Evolutionary conservation across 2,113 vertebrate genomes (phyloP).

Genomic region (Callionymus lyra): DNA sequence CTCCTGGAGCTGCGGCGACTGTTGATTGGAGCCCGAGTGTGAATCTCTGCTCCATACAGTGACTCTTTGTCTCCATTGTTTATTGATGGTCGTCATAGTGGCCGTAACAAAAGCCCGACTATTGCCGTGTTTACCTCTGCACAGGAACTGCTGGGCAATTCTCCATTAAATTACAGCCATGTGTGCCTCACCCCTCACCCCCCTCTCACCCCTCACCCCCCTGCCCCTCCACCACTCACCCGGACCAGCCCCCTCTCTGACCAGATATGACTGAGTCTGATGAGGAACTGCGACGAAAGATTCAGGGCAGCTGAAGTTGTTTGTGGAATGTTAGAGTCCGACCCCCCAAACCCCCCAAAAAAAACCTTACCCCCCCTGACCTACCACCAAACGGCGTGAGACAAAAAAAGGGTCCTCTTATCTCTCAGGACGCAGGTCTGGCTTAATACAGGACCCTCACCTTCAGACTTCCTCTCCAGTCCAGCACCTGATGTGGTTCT

Average conservation of each 20-base stretch:
- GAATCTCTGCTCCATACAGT: slow-evolving; percentile 39
- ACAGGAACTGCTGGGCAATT: slow-evolving; percentile 70
- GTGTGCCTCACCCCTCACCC: slow-evolving; percentile 64
- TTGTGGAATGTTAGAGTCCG: slow-evolving; percentile 41
- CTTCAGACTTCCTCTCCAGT: slow-evolving; percentile 46
- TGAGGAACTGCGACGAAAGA: neutral
- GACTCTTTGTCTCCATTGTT: slow-evolving; percentile 55
- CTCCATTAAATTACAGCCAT: slow-evolving; percentile 73
- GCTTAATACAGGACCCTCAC: slow-evolving; percentile 18
- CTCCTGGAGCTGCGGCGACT: too few species aligned
- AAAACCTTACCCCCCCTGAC: slow-evolving; percentile 14
- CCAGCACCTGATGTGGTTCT: too few species aligned
- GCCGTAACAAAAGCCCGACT: slow-evolving; percentile 63
- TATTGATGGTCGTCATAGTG: slow-evolving; percentile 73
- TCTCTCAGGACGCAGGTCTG: slow-evolving; percentile 32
- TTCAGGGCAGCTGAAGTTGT: slow-evolving; percentile 15
- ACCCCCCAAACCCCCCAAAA: slow-evolving; percentile 9
- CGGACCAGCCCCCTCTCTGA: neutral
- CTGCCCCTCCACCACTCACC: neutral
- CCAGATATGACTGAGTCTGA: slow-evolving; percentile 23
- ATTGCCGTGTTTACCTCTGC: slow-evolving; percentile 70
- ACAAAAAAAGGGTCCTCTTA: slow-evolving; percentile 52
- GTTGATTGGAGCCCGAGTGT: too few species aligned
- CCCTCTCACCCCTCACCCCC: slow-evolving; percentile 39
- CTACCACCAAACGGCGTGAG: slow-evolving; percentile 33